Conservation (phyloP, 2,797 vertebrate genomes). For the Diglossa cyanea region DNA sequence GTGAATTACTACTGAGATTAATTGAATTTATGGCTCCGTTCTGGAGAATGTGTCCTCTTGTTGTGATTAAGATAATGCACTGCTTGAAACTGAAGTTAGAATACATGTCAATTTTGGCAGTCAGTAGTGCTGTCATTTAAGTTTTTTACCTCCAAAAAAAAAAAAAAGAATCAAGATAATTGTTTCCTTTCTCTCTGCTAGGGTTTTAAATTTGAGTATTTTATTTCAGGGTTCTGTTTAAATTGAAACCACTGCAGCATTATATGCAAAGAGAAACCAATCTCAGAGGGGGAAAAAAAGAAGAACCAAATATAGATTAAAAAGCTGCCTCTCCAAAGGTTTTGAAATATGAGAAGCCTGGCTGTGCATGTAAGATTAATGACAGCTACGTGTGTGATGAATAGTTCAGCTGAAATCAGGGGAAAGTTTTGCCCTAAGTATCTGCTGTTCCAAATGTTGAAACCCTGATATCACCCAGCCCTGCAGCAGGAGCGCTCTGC, state of each 20-base stretch:
- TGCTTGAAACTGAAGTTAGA: slow-evolving; percentile 35
- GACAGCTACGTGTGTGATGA: slow-evolving; percentile 69
- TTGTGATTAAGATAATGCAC: slow-evolving; percentile 18
- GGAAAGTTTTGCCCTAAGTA: slow-evolving; percentile 40
- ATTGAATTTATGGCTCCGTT: slow-evolving; percentile 4
- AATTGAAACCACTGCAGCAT: slow-evolving; percentile 82
- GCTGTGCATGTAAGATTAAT: slow-evolving; percentile 82
- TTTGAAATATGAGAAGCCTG: slow-evolving; percentile 76
- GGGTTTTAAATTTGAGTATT: slow-evolving; percentile 68
- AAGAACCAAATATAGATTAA: slow-evolving; percentile 81
- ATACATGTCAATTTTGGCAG: not conserved
- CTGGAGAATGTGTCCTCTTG: not conserved
- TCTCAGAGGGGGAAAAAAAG: slow-evolving; percentile 65
- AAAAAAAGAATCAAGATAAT: slow-evolving; percentile 43
- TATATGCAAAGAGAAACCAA: slow-evolving; percentile 79
- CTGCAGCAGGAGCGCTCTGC: not conserved
- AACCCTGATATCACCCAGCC: not conserved
- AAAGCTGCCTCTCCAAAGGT: slow-evolving; percentile 71
- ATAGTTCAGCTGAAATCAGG: slow-evolving; percentile 47
- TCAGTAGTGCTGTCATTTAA: not conserved
- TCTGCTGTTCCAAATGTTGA: slow-evolving; percentile 10
- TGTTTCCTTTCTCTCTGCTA: slow-evolving; percentile 60
- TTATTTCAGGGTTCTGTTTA: slow-evolving; percentile 74
- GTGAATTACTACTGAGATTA: slow-evolving; percentile 13
- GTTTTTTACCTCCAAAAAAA: not conserved